Evolutionary conservation across 2,797 vertebrate species (phyloP).

Genomic region (Alexandromys oeconomus): DNA sequence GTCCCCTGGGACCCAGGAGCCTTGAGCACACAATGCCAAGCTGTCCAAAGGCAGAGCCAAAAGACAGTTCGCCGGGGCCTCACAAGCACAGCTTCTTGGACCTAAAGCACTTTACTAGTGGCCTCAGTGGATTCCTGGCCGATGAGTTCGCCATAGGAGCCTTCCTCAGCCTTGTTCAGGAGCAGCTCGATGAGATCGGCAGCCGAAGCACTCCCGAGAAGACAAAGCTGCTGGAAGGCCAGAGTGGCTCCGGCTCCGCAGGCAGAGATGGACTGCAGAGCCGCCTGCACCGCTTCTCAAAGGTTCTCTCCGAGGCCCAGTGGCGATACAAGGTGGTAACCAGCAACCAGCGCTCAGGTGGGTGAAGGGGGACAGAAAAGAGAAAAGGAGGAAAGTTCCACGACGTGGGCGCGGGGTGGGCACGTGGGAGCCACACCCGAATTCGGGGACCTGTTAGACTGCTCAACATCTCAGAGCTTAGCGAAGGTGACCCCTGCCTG

Average conservation of each 20-base stretch:
- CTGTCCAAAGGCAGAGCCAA: constrained; percentile 42
- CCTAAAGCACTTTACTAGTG: constrained; percentile 90
- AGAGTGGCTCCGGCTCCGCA: constrained; percentile 91
- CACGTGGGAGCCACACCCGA: neutral
- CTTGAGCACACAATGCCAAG: neutral
- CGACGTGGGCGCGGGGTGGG: neutral
- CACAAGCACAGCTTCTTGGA: constrained; percentile 86
- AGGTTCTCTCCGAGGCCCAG: constrained; percentile 95
- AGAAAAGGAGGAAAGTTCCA: neutral
- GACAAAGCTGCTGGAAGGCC: constrained; percentile 87
- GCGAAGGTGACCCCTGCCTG: neutral
- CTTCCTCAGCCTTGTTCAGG: constrained; percentile 94
- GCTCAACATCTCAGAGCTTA: neutral
- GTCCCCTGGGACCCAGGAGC: constrained; percentile 25
- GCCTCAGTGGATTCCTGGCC: constrained; percentile 92
- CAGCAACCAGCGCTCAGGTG: constrained; percentile 92
- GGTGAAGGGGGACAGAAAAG: constrained; percentile 25
- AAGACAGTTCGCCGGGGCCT: constrained; percentile 63
- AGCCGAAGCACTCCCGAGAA: constrained; percentile 84
- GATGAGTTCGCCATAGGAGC: constrained; percentile 92
- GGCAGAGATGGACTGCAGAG: constrained; percentile 90
- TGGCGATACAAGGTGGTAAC: constrained; percentile 97
- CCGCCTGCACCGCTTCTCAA: constrained; percentile 93
- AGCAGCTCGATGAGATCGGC: constrained; percentile 92
- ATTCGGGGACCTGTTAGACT: neutral